Evolutionary conservation across 2,113 vertebrate genomes (phyloP).

Genomic region (Zosterops japonicus): DNA sequence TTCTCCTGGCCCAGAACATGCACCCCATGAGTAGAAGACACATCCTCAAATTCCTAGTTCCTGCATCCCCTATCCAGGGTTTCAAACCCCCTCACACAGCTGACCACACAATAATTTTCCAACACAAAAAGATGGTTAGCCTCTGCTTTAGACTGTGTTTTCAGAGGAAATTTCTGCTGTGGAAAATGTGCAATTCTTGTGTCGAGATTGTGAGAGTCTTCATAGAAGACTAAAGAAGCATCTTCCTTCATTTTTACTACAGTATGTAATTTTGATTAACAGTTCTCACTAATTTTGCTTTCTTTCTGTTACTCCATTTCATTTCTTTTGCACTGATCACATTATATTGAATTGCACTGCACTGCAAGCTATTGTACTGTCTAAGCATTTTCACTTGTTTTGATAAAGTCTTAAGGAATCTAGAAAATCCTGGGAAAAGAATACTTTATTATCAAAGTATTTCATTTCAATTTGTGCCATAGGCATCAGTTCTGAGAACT

Average conservation of each 20-base stretch:
- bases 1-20: neutral
- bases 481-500: neutral
- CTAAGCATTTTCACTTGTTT: neutral
- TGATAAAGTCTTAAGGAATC: neutral
- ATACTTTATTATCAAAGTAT: neutral
- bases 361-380: neutral
- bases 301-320: neutral
- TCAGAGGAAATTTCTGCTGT: neutral
- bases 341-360: neutral
- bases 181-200: neutral
- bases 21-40: neutral
- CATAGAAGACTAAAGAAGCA: neutral
- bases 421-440: neutral
- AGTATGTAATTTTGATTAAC: neutral
- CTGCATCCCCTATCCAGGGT: no score
- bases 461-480: neutral
- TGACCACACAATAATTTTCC: neutral
- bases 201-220: neutral
- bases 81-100: neutral
- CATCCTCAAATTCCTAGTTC: fast-evolving
- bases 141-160: neutral
- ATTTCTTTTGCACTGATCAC: neutral
- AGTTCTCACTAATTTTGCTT: neutral
- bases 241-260: neutral
- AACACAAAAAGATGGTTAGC: neutral